A percentile compares a stretch with the other conserved stretches of the same genome.
These are phyloP conservation scores for Cyclina sinensis DNA, from an alignment of 1,140 invertebrate species.

Conservation along the genomic window DNA sequence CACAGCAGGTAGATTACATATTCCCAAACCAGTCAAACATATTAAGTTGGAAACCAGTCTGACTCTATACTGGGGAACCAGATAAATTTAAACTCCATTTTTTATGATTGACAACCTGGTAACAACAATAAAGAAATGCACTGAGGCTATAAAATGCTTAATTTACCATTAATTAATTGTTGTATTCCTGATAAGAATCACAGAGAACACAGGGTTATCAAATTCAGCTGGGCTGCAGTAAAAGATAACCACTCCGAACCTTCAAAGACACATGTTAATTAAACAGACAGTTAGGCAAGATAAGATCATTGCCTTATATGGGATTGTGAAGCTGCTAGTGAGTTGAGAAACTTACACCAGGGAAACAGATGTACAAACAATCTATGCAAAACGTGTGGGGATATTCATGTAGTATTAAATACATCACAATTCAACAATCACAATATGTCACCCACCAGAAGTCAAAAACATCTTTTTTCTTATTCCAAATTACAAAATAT, in stretches of 20 bases:
- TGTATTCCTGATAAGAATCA: slow-evolving; percentile 44
- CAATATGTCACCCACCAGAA: too few relatives aligned
- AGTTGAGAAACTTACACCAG: neutral
- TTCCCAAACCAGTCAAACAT: neutral
- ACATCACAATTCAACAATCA: neutral
- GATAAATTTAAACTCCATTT: slow-evolving; percentile 33
- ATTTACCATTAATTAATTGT: slow-evolving; percentile 64
- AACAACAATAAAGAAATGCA: slow-evolving; percentile 36
- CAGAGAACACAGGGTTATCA: neutral
- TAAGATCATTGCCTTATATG: slow-evolving; percentile 37
- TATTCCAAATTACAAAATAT: too few relatives aligned
- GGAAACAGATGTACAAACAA: slow-evolving; percentile 7
- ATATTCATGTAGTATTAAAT: neutral
- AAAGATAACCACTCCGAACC: slow-evolving; percentile 25
- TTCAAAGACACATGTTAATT: slow-evolving; percentile 49
- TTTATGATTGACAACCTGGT: slow-evolving; percentile 21
- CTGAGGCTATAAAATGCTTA: slow-evolving; percentile 56
- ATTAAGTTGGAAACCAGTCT: neutral
- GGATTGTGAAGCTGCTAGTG: neutral
- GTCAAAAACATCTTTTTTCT: too few relatives aligned
- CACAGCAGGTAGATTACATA: slow-evolving; percentile 32
- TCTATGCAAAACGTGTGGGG: neutral
- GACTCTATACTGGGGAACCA: neutral
- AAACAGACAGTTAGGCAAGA: slow-evolving; percentile 33
- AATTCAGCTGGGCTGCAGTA: slow-evolving; percentile 8